Evolutionary conservation across 2,888 invertebrate species (phyloP).

Genomic region (Parnassius apollo): DNA sequence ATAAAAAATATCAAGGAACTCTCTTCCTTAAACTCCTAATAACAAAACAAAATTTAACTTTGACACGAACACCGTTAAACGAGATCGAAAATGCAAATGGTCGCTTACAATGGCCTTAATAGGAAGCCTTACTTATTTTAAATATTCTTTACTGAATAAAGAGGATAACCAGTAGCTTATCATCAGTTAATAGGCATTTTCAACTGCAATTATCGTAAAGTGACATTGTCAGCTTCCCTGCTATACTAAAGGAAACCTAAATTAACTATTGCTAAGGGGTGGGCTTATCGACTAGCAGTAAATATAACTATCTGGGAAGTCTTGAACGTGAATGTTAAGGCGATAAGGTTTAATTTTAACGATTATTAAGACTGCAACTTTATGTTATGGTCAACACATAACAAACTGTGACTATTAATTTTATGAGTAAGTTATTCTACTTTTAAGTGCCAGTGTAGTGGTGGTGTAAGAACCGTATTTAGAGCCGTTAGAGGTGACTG

Average conservation of each 20-base stretch:
- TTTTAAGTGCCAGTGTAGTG: too few relatives aligned
- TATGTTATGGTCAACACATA: neutral
- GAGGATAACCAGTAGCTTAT: constrained; percentile 49
- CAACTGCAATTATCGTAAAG: constrained; percentile 59
- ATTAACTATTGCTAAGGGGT: constrained; percentile 39
- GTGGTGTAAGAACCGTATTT: too few relatives aligned
- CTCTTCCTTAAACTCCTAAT: constrained; percentile 25
- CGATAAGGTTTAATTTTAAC: constrained; percentile 10
- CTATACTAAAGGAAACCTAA: constrained; percentile 42
- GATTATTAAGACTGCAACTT: constrained; percentile 1
- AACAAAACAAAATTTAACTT: constrained; percentile 27
- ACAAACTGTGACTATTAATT: neutral
- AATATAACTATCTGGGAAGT: constrained; percentile 16
- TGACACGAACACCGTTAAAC: constrained; percentile 30
- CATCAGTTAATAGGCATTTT: constrained; percentile 53
- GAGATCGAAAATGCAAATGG: constrained; percentile 51
- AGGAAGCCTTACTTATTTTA: constrained; percentile 48
- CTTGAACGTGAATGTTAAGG: constrained; percentile 11
- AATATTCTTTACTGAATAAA: constrained; percentile 50
- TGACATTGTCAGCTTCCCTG: constrained; percentile 48
- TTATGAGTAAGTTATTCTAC: too few relatives aligned
- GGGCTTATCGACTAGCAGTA: constrained; percentile 33
- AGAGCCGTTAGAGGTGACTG: too few relatives aligned
- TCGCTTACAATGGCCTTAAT: constrained; percentile 45
- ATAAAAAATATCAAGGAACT: constrained; percentile 29